Evolutionary conservation across 2,113 vertebrate species (phyloP).

Genomic region (Neolamprologus cancellatus): DNA sequence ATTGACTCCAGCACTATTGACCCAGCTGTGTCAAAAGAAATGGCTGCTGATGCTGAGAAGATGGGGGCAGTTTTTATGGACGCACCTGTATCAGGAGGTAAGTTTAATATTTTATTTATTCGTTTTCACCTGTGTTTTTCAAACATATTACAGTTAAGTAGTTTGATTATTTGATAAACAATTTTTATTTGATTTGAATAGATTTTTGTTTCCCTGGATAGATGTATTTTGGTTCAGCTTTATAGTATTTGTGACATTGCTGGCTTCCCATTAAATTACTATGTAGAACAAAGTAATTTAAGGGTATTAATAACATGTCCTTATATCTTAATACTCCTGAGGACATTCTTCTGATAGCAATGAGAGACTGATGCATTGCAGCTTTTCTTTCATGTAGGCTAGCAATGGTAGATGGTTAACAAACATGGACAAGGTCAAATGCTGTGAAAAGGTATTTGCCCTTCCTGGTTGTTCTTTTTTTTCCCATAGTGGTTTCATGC

Average conservation of each 20-base stretch:
- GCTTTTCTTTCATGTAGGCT: background rate
- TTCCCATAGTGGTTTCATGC: background rate
- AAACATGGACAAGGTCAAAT: background rate
- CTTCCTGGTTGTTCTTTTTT: background rate
- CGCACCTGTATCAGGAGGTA: constrained; percentile 97
- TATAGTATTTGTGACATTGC: background rate
- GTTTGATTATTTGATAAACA: background rate
- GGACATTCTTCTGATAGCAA: background rate
- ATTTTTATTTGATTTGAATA: background rate
- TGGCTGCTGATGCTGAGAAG: constrained; percentile 89
- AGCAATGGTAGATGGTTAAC: background rate
- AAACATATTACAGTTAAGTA: background rate
- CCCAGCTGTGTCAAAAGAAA: constrained; percentile 89
- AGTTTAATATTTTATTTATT: background rate
- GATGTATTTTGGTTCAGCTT: background rate
- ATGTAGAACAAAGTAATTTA: background rate
- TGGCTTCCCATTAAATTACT: background rate
- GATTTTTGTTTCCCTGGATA: background rate
- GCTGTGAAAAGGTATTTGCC: background rate
- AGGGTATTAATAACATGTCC: background rate
- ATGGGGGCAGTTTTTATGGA: constrained; percentile 98
- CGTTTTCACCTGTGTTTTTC: background rate
- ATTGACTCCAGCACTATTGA: constrained; percentile 99
- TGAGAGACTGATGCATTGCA: background rate
- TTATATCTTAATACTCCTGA: background rate